Percentiles rank a stretch among this genome's conserved stretches.
Evolutionary conservation across 1,140 invertebrate genomes (phyloP).

Genomic region (Halyomorpha halys): DNA sequence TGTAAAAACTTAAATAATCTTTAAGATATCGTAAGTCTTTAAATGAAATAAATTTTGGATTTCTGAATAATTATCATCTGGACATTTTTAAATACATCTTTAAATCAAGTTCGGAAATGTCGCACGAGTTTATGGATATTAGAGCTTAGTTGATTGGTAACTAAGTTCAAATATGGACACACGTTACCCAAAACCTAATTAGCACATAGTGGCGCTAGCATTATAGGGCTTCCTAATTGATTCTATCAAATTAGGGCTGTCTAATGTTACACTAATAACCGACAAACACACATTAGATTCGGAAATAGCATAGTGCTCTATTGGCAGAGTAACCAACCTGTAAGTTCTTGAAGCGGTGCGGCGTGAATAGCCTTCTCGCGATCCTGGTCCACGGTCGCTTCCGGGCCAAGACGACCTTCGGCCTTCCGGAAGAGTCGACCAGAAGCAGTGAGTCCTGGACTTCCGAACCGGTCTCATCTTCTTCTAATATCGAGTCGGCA

Average conservation of each 20-base stretch:
- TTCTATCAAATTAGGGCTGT: not conserved
- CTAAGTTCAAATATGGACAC: no score
- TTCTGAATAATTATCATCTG: no score
- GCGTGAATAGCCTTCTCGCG: conserved; percentile 16
- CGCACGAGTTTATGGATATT: no score
- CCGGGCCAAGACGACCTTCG: conserved; percentile 16
- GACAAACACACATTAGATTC: no score
- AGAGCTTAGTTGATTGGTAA: no score
- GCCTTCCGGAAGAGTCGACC: not conserved
- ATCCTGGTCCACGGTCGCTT: conserved; percentile 13
- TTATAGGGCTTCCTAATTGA: not conserved
- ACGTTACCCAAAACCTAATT: not conserved
- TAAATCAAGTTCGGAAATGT: no score
- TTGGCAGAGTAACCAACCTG: conserved; percentile 20
- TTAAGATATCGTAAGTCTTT: no score
- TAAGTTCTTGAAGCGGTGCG: conserved; percentile 22
- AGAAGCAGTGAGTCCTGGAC: conserved; percentile 16
- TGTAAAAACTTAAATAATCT: no score
- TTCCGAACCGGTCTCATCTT: conserved; percentile 19
- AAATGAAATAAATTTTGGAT: no score
- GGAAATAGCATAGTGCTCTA: no score
- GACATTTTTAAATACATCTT: no score
- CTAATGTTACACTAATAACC: no score
- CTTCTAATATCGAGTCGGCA: conserved; percentile 25
- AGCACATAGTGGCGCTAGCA: not conserved